Evolutionary conservation across 2,113 vertebrate genomes (phyloP).

Genomic region (Urocynchramus pylzowi): DNA sequence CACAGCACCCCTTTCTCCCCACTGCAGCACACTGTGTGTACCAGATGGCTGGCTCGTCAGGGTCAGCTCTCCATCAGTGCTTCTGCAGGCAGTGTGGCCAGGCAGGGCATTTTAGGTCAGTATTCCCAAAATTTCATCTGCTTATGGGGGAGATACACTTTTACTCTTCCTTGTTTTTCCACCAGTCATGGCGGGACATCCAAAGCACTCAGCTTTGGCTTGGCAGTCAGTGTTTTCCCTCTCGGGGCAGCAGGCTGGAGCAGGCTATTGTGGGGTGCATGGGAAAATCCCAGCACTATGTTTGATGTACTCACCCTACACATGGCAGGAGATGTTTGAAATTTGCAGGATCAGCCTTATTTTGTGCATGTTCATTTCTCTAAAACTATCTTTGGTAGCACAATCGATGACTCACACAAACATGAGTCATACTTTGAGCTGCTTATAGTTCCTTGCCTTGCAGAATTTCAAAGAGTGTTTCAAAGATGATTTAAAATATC

Average conservation of each 20-base stretch:
- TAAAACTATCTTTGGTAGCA: slow-evolving; percentile 15
- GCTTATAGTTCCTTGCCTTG: not conserved
- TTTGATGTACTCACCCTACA: not conserved
- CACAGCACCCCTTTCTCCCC: not conserved
- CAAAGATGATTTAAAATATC: not conserved
- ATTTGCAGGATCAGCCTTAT: slow-evolving; percentile 40
- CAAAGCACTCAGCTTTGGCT: not conserved
- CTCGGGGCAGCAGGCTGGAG: not conserved
- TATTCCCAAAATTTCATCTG: not conserved
- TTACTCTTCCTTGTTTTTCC: not conserved
- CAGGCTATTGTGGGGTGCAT: accelerated
- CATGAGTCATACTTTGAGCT: not conserved
- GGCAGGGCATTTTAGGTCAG: not conserved
- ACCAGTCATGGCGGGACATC: accelerated
- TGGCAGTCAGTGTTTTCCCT: not conserved
- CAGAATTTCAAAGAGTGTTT: slow-evolving; percentile 13
- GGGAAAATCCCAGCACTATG: not conserved
- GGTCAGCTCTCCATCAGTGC: not conserved
- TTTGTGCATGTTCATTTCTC: not conserved
- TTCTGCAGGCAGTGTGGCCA: not conserved
- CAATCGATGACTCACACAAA: not conserved
- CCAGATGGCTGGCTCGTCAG: not conserved
- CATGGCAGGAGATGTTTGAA: not conserved
- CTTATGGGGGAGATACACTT: not conserved
- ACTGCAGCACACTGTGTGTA: accelerated